Percentiles rank a stretch among this genome's conserved stretches.
These are phyloP conservation scores for Euglossa dilemma DNA, from an alignment of 1,140 invertebrate species.

Conservation along the genomic window DNA sequence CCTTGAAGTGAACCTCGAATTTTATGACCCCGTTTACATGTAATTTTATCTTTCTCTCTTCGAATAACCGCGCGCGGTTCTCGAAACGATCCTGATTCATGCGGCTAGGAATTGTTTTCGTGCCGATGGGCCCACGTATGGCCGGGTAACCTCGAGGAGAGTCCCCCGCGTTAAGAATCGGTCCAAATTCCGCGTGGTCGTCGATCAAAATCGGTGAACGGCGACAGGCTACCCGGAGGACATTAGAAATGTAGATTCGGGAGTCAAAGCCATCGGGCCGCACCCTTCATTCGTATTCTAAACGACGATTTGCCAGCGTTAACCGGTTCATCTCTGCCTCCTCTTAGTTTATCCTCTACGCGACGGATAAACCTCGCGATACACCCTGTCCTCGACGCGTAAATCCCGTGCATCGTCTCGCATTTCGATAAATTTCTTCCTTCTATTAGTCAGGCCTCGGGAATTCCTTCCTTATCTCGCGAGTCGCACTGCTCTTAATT, in stretches of 20 bases:
- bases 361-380: not conserved
- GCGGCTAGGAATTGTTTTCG: no score
- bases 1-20: conserved; percentile 40
- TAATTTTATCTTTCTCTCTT: not conserved
- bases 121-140: no score
- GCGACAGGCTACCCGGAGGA: not conserved
- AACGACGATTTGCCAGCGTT: conserved; percentile 58
- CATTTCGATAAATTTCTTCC: not conserved
- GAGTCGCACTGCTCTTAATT: no score
- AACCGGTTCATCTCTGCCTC: conserved; percentile 57
- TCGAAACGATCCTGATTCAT: no score
- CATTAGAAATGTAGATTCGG: conserved; percentile 62
- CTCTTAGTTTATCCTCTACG: not conserved
- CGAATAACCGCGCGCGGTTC: not conserved
- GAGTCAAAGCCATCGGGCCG: conserved; percentile 38
- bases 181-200: not conserved
- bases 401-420: not conserved
- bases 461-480: no score
- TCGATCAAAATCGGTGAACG: conserved; percentile 23
- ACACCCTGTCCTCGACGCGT: not conserved
- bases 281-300: conserved; percentile 64
- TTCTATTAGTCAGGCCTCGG: no score
- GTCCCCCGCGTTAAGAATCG: not conserved
- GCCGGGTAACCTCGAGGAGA: not conserved
- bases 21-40: not conserved